Percentiles rank a stretch among this genome's conserved stretches.
Conservation (phyloP, 2,113 vertebrate genomes). For the Melanotaenia duboulayi region DNA sequence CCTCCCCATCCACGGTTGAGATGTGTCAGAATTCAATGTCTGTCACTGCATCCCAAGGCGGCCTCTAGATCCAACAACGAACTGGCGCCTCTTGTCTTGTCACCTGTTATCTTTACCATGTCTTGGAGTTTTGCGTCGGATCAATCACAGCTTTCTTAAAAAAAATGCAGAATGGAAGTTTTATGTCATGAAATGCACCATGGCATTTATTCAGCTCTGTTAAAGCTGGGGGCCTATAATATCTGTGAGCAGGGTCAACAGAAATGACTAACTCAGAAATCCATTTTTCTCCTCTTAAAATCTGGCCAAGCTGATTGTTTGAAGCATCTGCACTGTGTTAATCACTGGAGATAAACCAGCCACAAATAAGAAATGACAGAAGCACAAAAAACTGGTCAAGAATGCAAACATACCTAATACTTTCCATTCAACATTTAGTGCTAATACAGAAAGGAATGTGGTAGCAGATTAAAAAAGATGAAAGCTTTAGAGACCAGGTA, state of each 20-base stretch:
- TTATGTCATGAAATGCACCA: conserved; percentile 40
- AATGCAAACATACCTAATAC: neutral
- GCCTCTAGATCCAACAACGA: conserved; percentile 66
- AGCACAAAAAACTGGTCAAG: neutral
- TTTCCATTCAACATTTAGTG: neutral
- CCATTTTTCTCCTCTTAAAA: neutral
- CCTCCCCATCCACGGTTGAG: conserved; percentile 57
- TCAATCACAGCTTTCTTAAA: conserved; percentile 61
- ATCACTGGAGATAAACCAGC: conserved; percentile 30
- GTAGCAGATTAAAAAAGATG: neutral
- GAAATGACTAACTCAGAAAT: conserved; percentile 34
- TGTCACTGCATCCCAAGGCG: conserved; percentile 72
- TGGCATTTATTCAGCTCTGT: conserved; percentile 52
- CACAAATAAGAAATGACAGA: conserved; percentile 30
- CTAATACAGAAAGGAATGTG: neutral
- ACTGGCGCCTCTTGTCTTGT: conserved; percentile 73
- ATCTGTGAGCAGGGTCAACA: conserved; percentile 38
- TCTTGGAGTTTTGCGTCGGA: conserved; percentile 58
- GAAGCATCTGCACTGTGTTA: conserved; percentile 3
- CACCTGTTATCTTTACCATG: conserved; percentile 76
- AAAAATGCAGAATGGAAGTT: conserved; percentile 53
- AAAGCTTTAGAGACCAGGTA: too few relatives aligned
- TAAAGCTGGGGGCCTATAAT: conserved; percentile 53
- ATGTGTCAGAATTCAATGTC: conserved; percentile 73
- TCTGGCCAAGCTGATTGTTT: conserved; percentile 30